A percentile compares a stretch with the other conserved stretches of the same genome.
Evolutionary conservation across 2,888 invertebrate genomes (phyloP).

Genomic region (Pandemis cinnamomeana): DNA sequence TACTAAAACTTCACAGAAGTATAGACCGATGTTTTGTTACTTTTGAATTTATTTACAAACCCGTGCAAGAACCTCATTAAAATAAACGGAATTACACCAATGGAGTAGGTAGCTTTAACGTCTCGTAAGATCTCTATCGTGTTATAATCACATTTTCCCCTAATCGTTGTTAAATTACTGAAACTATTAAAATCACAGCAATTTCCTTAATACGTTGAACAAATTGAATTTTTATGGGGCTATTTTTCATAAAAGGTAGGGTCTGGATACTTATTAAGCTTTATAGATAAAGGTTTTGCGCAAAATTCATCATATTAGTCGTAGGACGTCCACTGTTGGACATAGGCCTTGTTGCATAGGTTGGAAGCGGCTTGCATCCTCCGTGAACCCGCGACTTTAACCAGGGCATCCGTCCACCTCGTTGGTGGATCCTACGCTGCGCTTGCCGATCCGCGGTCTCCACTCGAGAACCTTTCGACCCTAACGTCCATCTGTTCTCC

Average conservation of each 20-base stretch:
- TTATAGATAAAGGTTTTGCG: neutral
- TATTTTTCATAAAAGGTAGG: neutral
- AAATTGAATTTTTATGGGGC: constrained; percentile 33
- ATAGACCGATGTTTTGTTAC: neutral
- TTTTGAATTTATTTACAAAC: neutral
- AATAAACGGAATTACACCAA: constrained; percentile 1
- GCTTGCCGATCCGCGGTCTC: no score
- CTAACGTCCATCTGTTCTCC: no score
- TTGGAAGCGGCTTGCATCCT: no score
- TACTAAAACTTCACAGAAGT: no score
- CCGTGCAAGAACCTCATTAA: constrained; percentile 20
- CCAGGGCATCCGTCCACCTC: no score
- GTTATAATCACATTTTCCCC: constrained; percentile 18
- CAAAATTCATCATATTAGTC: neutral
- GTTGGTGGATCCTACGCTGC: no score
- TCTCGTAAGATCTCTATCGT: constrained; percentile 24
- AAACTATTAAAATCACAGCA: constrained; percentile 25
- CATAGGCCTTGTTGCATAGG: no score
- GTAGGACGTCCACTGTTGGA: no score
- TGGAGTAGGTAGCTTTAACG: neutral
- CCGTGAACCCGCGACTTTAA: no score
- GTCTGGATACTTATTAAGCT: neutral
- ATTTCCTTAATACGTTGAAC: constrained; percentile 31
- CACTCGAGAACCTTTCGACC: no score
- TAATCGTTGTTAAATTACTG: constrained; percentile 23